phyloP scores from a whole-genome alignment of 2,797 vertebrate genomes.

The Tenualosa thibaudeaui region DNA sequence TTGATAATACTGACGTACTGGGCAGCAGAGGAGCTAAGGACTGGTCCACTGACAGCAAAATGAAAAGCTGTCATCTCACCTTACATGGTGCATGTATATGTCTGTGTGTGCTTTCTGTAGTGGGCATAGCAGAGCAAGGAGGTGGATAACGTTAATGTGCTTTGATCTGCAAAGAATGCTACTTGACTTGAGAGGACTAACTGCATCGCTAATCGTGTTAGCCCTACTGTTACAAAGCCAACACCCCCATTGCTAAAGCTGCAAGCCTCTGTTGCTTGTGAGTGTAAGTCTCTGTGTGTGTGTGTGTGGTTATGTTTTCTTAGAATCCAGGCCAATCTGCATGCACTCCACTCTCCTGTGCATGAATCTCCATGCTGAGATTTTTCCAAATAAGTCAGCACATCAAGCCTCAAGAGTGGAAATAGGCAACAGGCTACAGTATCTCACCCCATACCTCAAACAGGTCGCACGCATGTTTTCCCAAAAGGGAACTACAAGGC shows the following conservation, averaged over 20 bases:
- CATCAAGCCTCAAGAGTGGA: neutral
- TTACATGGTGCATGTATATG: neutral
- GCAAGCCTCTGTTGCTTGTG: neutral
- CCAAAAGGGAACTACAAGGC: neutral
- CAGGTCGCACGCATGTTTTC: neutral
- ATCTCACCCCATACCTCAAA: neutral
- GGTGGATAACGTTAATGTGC: neutral
- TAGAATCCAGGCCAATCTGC: constrained; percentile 12
- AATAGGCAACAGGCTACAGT: neutral
- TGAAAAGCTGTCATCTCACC: neutral
- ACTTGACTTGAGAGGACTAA: neutral
- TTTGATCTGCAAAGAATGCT: neutral
- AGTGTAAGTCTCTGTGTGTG: neutral
- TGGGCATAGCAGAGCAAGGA: neutral
- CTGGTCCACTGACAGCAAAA: neutral
- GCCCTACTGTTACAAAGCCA: neutral
- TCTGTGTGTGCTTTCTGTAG: neutral
- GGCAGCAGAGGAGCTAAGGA: neutral
- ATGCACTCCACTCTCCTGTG: neutral
- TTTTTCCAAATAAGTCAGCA: neutral
- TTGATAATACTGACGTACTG: neutral
- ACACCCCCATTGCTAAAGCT: neutral
- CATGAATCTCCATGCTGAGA: neutral
- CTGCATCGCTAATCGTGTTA: neutral
- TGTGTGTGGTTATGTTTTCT: neutral